A percentile compares a stretch with the other conserved stretches of the same genome.
Evolutionary conservation across 1,140 invertebrate genomes (phyloP).

Genomic region (Sycobia sp.): DNA sequence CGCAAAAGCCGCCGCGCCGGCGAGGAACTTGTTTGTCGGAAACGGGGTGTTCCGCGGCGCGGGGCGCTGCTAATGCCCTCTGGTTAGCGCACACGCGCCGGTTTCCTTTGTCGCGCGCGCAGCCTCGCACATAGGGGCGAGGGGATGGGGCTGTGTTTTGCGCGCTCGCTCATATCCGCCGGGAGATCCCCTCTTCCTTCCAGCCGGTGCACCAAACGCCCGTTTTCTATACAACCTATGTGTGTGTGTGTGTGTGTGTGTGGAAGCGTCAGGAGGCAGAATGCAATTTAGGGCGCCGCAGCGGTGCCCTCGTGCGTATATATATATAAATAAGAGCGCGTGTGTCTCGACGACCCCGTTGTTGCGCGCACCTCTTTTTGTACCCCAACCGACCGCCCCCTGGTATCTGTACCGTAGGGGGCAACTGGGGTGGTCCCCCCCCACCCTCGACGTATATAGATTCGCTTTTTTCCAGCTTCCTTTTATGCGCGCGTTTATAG

Average conservation of each 20-base stretch:
- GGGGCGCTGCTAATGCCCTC: conserved; percentile 47
- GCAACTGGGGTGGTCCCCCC: too few species aligned
- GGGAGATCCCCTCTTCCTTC: conserved; percentile 42
- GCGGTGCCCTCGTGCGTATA: too few species aligned
- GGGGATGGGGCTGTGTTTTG: too few species aligned
- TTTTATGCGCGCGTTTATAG: conserved; percentile 6
- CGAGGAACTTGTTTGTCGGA: conserved; percentile 47
- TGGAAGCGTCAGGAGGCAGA: conserved; percentile 36
- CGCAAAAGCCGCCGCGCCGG: conserved; percentile 32
- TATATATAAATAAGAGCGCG: too few species aligned
- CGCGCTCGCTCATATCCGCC: conserved; percentile 38
- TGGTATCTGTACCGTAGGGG: too few species aligned
- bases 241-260: too few species aligned
- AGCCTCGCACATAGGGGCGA: too few species aligned
- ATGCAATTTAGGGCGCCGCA: conserved; percentile 45
- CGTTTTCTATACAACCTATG: too few species aligned
- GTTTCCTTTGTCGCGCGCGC: conserved; percentile 44
- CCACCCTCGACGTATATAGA: too few species aligned
- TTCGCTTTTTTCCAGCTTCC: conserved; percentile 17
- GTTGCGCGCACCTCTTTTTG: conserved; percentile 17
- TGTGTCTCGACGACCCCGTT: too few species aligned
- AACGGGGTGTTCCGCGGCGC: conserved; percentile 41
- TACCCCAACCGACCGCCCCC: too few species aligned
- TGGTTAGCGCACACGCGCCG: conserved; percentile 45
- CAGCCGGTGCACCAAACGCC: conserved; percentile 40